These are phyloP conservation scores for Trogon melanurus DNA, from an alignment of 2,113 vertebrate species.

Conservation along the genomic window DNA sequence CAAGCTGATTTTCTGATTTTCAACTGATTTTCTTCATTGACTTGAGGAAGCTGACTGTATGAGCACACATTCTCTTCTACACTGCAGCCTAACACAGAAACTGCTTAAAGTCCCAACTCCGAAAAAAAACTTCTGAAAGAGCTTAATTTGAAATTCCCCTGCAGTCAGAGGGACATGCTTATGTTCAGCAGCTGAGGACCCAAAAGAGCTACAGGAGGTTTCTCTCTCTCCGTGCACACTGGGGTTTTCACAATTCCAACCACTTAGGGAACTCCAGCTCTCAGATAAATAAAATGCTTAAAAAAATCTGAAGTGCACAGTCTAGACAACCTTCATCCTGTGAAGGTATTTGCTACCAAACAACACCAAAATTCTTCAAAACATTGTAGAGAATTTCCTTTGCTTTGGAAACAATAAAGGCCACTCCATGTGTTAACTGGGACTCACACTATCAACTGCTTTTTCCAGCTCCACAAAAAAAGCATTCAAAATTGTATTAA, in stretches of 20 bases:
- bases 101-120: background rate
- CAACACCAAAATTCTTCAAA: background rate
- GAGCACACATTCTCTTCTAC: background rate
- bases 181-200: background rate
- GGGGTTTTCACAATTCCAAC: background rate
- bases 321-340: background rate
- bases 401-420: background rate
- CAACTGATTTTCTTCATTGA: background rate
- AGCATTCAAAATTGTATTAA: background rate
- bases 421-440: background rate
- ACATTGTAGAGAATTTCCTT: background rate
- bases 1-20: too few relatives aligned
- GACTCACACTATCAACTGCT: background rate
- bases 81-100: background rate
- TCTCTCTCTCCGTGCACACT: background rate
- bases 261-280: background rate
- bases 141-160: background rate
- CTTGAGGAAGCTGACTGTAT: background rate
- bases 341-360: background rate
- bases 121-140: background rate
- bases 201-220: background rate
- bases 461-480: background rate
- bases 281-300: background rate
- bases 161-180: background rate
- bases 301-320: background rate